These are phyloP conservation scores for Papilio dardanus DNA, from an alignment of 1,140 invertebrate genomes.

Conservation along the genomic window DNA sequence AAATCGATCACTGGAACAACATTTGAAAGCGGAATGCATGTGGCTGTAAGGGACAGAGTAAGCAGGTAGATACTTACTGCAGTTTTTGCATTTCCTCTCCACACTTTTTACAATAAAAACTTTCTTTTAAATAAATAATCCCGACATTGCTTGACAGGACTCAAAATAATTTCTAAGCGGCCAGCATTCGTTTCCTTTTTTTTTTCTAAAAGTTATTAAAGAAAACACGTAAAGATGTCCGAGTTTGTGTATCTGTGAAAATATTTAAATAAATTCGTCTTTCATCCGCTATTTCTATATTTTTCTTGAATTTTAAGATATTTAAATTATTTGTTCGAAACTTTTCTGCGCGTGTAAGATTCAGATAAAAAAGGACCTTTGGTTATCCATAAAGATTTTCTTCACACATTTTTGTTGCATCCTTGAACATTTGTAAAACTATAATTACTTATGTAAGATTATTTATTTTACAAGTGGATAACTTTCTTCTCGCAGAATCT, in stretches of 20 bases:
- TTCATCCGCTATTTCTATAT: neutral
- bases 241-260: constrained; percentile 16
- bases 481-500: no score
- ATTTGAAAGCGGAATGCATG: constrained; percentile 71
- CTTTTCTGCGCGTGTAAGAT: no score
- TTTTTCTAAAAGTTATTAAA: constrained; percentile 38
- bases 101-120: constrained; percentile 80
- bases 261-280: constrained; percentile 5
- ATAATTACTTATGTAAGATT: no score
- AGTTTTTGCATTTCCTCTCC: constrained; percentile 81
- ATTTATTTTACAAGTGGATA: no score
- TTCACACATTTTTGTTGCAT: no score
- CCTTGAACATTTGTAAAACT: no score
- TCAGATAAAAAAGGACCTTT: no score
- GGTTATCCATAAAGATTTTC: no score
- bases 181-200: constrained; percentile 54
- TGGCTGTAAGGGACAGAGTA: constrained; percentile 70
- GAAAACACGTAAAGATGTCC: constrained; percentile 27
- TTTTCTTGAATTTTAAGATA: neutral
- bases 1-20: constrained; percentile 59
- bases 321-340: neutral
- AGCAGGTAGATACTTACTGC: constrained; percentile 65
- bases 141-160: constrained; percentile 76
- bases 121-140: constrained; percentile 82
- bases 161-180: constrained; percentile 78